phyloP scores from a whole-genome alignment of 2,113 vertebrate species.

The Pandion haliaetus region DNA sequence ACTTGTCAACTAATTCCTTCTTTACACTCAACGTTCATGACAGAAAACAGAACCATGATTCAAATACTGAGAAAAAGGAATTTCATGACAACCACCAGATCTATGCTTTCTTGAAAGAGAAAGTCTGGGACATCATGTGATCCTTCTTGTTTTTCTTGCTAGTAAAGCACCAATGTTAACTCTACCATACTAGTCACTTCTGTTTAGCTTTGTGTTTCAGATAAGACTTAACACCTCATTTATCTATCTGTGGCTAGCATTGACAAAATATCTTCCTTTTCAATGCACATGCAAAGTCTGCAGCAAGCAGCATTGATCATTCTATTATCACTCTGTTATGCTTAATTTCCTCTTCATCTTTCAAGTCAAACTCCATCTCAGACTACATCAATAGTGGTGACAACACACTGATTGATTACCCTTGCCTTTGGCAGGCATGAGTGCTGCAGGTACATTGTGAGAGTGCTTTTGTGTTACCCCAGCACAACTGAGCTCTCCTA shows the following conservation, averaged over 20 bases:
- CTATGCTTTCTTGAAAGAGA: not conserved
- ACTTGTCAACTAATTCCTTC: not conserved
- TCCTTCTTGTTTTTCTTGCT: not conserved
- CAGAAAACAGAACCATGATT: not conserved
- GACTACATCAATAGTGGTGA: not conserved
- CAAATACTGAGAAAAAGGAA: not conserved
- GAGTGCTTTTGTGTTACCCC: not conserved
- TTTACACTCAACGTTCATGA: not conserved
- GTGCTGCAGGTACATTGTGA: not conserved
- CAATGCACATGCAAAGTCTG: not conserved
- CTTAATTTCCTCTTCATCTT: conserved; percentile 48
- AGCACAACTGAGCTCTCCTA: not conserved
- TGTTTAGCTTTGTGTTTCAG: not conserved
- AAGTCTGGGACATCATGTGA: not conserved
- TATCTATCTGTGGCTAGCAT: not conserved
- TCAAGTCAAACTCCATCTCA: conserved; percentile 4
- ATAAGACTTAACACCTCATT: not conserved
- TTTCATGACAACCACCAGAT: not conserved
- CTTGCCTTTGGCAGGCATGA: not conserved
- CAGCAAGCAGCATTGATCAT: conserved; percentile 26
- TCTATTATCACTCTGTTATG: conserved; percentile 16
- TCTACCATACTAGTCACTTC: not conserved
- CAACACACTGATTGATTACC: not conserved
- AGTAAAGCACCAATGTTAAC: not conserved
- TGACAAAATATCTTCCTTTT: not conserved